Evolutionary conservation across 2,888 invertebrate genomes (phyloP).

Genomic region (Hybos culiciformis): DNA sequence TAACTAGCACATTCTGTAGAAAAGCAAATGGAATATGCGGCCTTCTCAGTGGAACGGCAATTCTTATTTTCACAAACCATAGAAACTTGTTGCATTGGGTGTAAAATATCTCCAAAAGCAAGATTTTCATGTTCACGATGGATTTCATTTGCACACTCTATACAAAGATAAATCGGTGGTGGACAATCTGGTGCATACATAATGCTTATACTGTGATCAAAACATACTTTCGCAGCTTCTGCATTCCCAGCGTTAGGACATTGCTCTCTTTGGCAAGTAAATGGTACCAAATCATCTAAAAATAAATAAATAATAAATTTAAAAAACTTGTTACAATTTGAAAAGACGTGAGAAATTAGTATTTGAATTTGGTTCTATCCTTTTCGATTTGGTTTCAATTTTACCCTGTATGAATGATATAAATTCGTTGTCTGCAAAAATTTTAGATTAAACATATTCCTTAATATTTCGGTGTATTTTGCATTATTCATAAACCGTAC

Average conservation of each 20-base stretch:
- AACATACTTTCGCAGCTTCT: slow-evolving; percentile 86
- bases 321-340: background rate
- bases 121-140: slow-evolving; percentile 77
- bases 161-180: slow-evolving; percentile 89
- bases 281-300: slow-evolving; percentile 59
- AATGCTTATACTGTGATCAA: slow-evolving; percentile 82
- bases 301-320: background rate
- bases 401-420: no score
- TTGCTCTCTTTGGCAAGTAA: slow-evolving; percentile 80
- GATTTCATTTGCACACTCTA: slow-evolving; percentile 88
- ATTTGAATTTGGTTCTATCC: no score
- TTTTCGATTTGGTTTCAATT: no score
- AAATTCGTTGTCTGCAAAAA: no score
- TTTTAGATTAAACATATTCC: no score
- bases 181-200: slow-evolving; percentile 75
- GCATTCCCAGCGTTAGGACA: slow-evolving; percentile 79
- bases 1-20: slow-evolving; percentile 92
- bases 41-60: slow-evolving; percentile 80
- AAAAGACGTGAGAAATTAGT: background rate
- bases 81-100: slow-evolving; percentile 89
- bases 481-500: no score
- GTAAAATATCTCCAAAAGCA: slow-evolving; percentile 72
- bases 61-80: slow-evolving; percentile 97
- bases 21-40: slow-evolving; percentile 91
- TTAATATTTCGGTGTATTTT: no score